Conservation (phyloP, 1,140 invertebrate species). For the Lepeophtheirus salmonis region DNA sequence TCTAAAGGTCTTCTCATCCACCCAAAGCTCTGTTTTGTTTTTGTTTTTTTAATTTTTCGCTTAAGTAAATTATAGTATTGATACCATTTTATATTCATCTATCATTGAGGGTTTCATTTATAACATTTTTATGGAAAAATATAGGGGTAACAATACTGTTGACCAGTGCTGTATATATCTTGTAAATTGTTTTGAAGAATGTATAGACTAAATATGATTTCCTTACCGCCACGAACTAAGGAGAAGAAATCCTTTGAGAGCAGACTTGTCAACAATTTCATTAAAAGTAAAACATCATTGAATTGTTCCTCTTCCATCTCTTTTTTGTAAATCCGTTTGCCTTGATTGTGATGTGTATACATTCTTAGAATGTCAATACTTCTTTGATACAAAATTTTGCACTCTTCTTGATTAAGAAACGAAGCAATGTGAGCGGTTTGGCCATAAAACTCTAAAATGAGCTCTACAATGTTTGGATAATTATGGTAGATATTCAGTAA, state of each 20-base stretch:
- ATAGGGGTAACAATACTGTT: too few species aligned
- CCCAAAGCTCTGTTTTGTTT: too few species aligned
- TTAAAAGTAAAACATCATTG: constrained; percentile 45
- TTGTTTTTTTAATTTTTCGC: too few species aligned
- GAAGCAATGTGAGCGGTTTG: constrained; percentile 48
- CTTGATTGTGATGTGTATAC: constrained; percentile 41
- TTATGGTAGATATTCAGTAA: constrained; percentile 55
- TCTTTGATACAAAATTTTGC: constrained; percentile 36
- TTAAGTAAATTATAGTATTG: too few species aligned
- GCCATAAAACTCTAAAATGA: constrained; percentile 52
- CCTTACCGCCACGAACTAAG: constrained; percentile 28
- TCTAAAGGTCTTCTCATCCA: too few species aligned
- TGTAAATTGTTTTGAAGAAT: too few species aligned
- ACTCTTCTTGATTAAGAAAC: constrained; percentile 37
- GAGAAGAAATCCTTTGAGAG: constrained; percentile 49
- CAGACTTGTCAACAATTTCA: constrained; percentile 48
- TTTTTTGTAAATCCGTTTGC: constrained; percentile 30
- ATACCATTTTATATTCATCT: too few species aligned
- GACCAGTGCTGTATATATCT: too few species aligned
- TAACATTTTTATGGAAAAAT: too few species aligned
- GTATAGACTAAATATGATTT: too few species aligned
- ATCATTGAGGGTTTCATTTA: too few species aligned
- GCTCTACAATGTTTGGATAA: constrained; percentile 55
- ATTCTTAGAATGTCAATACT: constrained; percentile 42
- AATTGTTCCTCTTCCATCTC: constrained; percentile 46